Base-by-base conservation (phyloP, 2,797 vertebrate genomes). In the Melanogrammus aeglefinus region DNA sequence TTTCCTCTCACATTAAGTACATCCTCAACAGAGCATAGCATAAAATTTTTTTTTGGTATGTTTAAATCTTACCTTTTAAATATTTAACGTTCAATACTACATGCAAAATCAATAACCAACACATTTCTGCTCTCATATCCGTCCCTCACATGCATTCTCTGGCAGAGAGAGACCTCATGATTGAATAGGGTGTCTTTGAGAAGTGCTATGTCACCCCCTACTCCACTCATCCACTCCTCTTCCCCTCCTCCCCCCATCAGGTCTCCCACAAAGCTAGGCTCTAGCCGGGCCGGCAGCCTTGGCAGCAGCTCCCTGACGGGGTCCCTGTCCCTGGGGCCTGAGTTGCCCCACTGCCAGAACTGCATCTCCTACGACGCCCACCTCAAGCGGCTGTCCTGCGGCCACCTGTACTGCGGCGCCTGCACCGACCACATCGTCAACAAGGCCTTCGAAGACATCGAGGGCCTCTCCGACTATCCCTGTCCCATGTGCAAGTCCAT, bases 361-460 rank as follows among this genome's bases (percentile, higher is more conserved):
- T 95, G 94, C 88, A 93, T 95, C 88, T 81, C 93, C 35, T 94
- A 93, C 41, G 89, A 93, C 74, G 87, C 84, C 10, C 91, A 92
- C 0, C 92, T 95, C 73, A 93, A 93, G 86, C 94, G 95, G 38
- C 94, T 95, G 47, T 94, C 94, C 80, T 95, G 95, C 3, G 94
- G 94, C 14, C 95, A 95, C 86, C 86, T 94, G 4, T 95, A 93
- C 91, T 95, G 95, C 74, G 89, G 88, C 85, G 73, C 93, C 77
- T 95, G 95, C 91, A 89, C 93, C 7, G 91, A 94, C 86, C 94
- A 92, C 83, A 95, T 95, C 36, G 95, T 95, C 88, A 95, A 95
- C 92, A 85, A 93, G 89, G 95, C 95, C 77, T 95, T 95, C 24
- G 91, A 94, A 75, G 95, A 95, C 89, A 95, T 95, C 29, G 95